Conservation (phyloP, 2,888 invertebrate species). For the Dicycla oo region DNA sequence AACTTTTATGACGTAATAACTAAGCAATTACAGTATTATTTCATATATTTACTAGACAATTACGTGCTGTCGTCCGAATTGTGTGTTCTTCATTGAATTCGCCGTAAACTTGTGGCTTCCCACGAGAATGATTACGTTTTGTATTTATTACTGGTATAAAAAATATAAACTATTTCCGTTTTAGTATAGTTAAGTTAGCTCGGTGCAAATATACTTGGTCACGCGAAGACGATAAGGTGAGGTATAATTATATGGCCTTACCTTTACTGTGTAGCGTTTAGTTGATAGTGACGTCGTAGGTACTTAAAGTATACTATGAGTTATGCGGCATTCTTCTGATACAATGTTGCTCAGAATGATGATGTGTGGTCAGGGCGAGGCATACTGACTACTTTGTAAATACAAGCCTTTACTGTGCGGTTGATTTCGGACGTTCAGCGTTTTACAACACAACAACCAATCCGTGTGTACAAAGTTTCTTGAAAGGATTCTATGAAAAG, state of each 20-base stretch:
- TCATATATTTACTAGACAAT: constrained; percentile 56
- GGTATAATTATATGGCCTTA: constrained; percentile 51
- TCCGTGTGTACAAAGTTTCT: constrained; percentile 12
- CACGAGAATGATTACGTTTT: constrained; percentile 72
- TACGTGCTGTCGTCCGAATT: constrained; percentile 44
- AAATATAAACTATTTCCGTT: constrained; percentile 73
- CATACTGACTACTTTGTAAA: constrained; percentile 52
- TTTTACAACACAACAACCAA: constrained; percentile 35
- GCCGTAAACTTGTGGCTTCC: constrained; percentile 62
- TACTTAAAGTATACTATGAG: constrained; percentile 16
- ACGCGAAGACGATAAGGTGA: constrained; percentile 68
- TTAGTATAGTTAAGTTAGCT: constrained; percentile 53
- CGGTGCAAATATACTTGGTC: constrained; percentile 64
- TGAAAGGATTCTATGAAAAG: constrained; percentile 5
- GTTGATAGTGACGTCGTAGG: constrained; percentile 13
- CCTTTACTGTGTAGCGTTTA: constrained; percentile 7
- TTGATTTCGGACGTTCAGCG: constrained; percentile 30
- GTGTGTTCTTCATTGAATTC: constrained; percentile 53
- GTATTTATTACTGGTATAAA: constrained; percentile 66
- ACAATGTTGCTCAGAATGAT: constrained; percentile 51
- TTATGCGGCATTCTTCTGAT: constrained; percentile 29
- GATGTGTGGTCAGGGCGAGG: constrained; percentile 49
- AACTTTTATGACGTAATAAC: constrained; percentile 34
- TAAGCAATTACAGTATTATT: constrained; percentile 50
- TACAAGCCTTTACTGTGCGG: constrained; percentile 39